Evolutionary conservation across 2,797 vertebrate genomes (phyloP), one percentile per base, ranked within the genome.

Genomic region (Molothrus aeneus): DNA sequence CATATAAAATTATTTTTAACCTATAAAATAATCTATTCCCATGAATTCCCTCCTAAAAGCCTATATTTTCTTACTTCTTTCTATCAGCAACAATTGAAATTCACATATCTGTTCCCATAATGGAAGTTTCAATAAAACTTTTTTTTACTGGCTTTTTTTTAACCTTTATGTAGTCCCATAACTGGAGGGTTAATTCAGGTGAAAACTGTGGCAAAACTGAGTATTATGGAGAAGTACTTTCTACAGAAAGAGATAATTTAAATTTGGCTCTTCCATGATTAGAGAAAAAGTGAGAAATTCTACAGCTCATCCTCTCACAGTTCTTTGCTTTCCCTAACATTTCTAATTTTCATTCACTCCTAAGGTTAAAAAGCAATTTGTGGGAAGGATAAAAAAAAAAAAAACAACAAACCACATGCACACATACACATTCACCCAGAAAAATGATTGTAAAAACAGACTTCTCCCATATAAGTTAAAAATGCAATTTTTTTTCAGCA

Each of bases 191-290:
- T 86, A 56, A 64, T 53, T 80, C 57, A 64, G 45, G 6, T 60
- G 38, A 81, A 92, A 70, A 26, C 22, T 82, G 22, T 34, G 51
- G 29, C 31, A 91, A 85, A 89, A 77, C 14, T 13, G 32, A 79
- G 14, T 38, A 28, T 40, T 70, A 25, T 7, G 4, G 17, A 71
- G 61, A 84, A 81, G 15, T 19, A 64, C 6, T 69, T 86, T 61
- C 34, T 61, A n/a, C 13, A 60, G 34, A 69, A 54, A 28, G 31
- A 88, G 7, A 31, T 19, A 0, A 0, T 47, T 88, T 54, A 64
- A 74, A 82, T 83, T 65, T 4, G 1, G 11, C 6, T 84, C 28
- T 29, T 57, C 29, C 0, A 0, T 1, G 1, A 15, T 31, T 68
- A 71, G 5, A 54, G 38, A n/a, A 70, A 91, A 86, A 68, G 29